Conservation (phyloP, 2,888 invertebrate genomes). For the Sympetrum striolatum region DNA sequence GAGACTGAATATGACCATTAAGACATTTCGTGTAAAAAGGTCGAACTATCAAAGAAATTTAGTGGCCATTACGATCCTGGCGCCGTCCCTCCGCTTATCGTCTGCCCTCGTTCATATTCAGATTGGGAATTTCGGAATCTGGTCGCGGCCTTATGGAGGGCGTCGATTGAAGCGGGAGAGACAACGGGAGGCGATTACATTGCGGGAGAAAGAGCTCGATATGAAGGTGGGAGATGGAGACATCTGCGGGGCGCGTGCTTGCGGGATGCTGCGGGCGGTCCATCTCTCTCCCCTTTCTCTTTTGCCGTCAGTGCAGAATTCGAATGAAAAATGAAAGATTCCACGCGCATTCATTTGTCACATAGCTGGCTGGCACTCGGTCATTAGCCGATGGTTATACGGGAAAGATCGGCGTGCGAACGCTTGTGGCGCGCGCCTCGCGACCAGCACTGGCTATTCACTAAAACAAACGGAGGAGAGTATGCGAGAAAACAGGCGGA, state of each 20-base stretch:
- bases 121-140: background rate
- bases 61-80: too few relatives aligned
- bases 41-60: too few relatives aligned
- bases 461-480: background rate
- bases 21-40: too few relatives aligned
- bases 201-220: background rate
- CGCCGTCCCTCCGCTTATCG: too few relatives aligned
- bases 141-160: background rate
- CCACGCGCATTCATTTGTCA: slow-evolving; percentile 34
- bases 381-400: background rate
- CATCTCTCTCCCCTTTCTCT: background rate
- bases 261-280: slow-evolving; percentile 10
- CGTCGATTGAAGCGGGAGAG: background rate
- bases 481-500: background rate
- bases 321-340: slow-evolving; percentile 38
- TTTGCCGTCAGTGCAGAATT: background rate
- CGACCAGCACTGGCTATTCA: background rate
- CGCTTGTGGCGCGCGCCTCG: background rate
- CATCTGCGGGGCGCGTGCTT: slow-evolving; percentile 36
- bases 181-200: background rate
- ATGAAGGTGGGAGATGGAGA: slow-evolving; percentile 28
- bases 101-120: too few relatives aligned
- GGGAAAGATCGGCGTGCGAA: background rate
- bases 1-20: too few relatives aligned
- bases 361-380: background rate